These are phyloP conservation scores for Tachysurus vachellii DNA, from an alignment of 2,113 vertebrate species.

Conservation along the genomic window DNA sequence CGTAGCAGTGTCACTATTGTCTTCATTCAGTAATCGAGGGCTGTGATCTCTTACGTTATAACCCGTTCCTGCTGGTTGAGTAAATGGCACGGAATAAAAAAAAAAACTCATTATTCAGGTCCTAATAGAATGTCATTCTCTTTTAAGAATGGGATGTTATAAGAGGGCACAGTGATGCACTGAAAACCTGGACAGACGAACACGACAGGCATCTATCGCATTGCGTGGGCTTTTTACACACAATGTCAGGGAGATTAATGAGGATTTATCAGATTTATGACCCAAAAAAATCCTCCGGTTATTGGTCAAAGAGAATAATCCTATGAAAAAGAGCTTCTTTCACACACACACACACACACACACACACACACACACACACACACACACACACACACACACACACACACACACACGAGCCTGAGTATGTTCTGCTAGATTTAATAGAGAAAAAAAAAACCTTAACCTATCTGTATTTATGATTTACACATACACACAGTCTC, in stretches of 20 bases:
- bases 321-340: background rate
- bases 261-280: slow-evolving; percentile 29
- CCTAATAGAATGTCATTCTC: too few relatives aligned
- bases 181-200: background rate
- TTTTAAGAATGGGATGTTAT: background rate
- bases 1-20: background rate
- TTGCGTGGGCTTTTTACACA: background rate
- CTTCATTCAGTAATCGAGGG: background rate
- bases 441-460: background rate
- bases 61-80: background rate
- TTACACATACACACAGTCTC: slow-evolving; percentile 9
- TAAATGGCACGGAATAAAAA: background rate
- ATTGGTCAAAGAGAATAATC: slow-evolving; percentile 21
- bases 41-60: background rate
- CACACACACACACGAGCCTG: background rate
- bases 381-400: background rate
- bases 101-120: background rate
- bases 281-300: background rate
- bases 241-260: slow-evolving; percentile 30
- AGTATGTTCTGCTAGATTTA: background rate
- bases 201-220: background rate
- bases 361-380: background rate
- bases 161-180: background rate
- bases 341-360: background rate
- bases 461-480: slow-evolving; percentile 14